A percentile compares a stretch with the other conserved stretches of the same genome.
These are phyloP conservation scores for Saccopteryx leptura DNA, from an alignment of 2,113 vertebrate species.

Conservation along the genomic window DNA sequence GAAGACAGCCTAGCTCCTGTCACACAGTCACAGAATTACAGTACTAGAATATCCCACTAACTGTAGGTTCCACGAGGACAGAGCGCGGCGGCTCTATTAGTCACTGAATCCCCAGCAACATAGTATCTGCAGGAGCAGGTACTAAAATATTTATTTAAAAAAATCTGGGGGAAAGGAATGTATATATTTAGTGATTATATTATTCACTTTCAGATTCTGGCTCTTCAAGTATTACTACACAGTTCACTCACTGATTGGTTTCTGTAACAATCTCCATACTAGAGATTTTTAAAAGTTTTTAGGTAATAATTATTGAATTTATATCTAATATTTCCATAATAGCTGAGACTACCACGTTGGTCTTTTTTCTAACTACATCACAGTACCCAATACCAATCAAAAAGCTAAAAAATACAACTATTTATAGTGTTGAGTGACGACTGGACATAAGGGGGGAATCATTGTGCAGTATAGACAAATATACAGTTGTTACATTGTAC, in stretches of 20 bases:
- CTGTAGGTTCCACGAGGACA: too few relatives aligned
- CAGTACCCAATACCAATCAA: background rate
- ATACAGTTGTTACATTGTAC: background rate
- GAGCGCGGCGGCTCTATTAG: background rate
- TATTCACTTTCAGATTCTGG: background rate
- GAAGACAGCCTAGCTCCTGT: background rate
- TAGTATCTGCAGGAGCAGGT: background rate
- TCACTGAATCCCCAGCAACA: background rate
- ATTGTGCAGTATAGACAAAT: background rate
- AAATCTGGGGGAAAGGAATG: background rate
- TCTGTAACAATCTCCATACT: background rate
- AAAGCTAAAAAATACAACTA: background rate
- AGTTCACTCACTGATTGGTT: background rate
- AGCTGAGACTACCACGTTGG: background rate
- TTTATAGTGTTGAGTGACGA: background rate
- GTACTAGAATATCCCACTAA: background rate
- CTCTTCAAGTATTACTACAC: background rate
- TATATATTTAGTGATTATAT: background rate
- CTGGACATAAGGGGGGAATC: background rate
- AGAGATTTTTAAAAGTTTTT: background rate
- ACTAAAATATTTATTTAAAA: background rate
- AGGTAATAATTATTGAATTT: background rate
- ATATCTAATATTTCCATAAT: background rate
- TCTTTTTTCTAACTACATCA: constrained; percentile 9
- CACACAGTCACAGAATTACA: background rate